These are phyloP conservation scores for Oxycera nigricornis DNA, from an alignment of 2,888 invertebrate genomes.

Conservation along the genomic window DNA sequence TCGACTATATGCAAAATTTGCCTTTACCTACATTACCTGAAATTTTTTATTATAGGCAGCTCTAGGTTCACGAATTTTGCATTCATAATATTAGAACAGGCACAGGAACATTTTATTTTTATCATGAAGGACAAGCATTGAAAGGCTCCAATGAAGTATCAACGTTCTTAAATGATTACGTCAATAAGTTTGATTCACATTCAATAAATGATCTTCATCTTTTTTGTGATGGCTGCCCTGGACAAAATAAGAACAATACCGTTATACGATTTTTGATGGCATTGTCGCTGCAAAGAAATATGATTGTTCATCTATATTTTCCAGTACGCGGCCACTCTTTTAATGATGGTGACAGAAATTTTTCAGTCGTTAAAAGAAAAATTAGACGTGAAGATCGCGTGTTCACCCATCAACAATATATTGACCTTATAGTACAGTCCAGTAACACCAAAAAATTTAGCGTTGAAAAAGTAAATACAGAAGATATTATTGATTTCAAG, in stretches of 20 bases:
- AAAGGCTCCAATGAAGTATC: constrained; percentile 40
- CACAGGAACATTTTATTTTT: constrained; percentile 30
- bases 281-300: background rate
- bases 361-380: constrained; percentile 35
- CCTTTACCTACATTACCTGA: constrained; percentile 50
- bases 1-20: constrained; percentile 52
- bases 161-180: constrained; percentile 22
- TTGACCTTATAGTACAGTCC: background rate
- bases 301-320: constrained; percentile 35
- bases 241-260: constrained; percentile 38
- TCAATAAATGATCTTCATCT: constrained; percentile 17
- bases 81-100: constrained; percentile 45
- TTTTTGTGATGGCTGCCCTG: constrained; percentile 33
- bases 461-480: constrained; percentile 6
- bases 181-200: background rate
- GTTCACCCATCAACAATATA: constrained; percentile 22
- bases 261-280: constrained; percentile 31
- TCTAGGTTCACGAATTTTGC: constrained; percentile 47
- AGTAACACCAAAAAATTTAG: constrained; percentile 10
- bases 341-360: constrained; percentile 39
- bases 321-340: constrained; percentile 35
- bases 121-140: constrained; percentile 34
- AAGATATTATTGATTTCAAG: constrained; percentile 23
- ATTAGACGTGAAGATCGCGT: constrained; percentile 15
- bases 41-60: constrained; percentile 51